Evolutionary conservation across 1,140 invertebrate species (phyloP).

Genomic region (Zaprionus capensis): DNA sequence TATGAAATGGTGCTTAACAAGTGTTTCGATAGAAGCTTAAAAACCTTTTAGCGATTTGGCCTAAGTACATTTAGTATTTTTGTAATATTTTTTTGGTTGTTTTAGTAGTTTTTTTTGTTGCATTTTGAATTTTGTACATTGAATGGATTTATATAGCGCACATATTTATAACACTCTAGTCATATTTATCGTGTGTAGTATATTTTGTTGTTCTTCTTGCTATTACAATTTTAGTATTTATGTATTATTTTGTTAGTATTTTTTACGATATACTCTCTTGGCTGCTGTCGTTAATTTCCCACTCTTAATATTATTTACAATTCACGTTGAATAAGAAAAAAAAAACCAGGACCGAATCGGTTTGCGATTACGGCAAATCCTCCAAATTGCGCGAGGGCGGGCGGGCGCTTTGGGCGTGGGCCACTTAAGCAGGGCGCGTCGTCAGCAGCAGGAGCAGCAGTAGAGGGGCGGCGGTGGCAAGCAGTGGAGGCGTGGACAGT

Average conservation of each 20-base stretch:
- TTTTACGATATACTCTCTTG: constrained; percentile 19
- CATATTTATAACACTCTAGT: constrained; percentile 38
- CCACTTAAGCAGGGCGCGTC: constrained; percentile 54
- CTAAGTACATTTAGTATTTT: constrained; percentile 22
- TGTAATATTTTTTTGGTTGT: constrained; percentile 29
- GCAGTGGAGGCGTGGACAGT: constrained; percentile 36
- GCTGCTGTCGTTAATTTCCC: constrained; percentile 13
- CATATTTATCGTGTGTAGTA: constrained; percentile 34
- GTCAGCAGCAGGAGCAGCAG: constrained; percentile 41
- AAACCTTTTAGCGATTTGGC: constrained; percentile 14
- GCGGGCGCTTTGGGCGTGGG: not conserved
- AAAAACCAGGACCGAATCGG: constrained; percentile 5
- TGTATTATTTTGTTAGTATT: constrained; percentile 13
- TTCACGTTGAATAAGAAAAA: constrained; percentile 15
- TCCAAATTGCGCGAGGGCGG: constrained; percentile 15
- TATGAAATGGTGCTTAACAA: constrained; percentile 16
- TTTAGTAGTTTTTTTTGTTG: constrained; percentile 25
- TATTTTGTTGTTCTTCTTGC: constrained; percentile 9
- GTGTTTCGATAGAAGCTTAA: constrained; percentile 10
- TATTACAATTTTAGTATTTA: constrained; percentile 14
- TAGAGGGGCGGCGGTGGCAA: constrained; percentile 46
- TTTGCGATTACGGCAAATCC: constrained; percentile 20
- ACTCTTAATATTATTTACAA: constrained; percentile 52
- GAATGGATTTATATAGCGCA: constrained; percentile 61
- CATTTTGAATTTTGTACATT: constrained; percentile 67